Evolutionary conservation across 2,797 vertebrate species (phyloP).

Genomic region (Lepus townsendii): DNA sequence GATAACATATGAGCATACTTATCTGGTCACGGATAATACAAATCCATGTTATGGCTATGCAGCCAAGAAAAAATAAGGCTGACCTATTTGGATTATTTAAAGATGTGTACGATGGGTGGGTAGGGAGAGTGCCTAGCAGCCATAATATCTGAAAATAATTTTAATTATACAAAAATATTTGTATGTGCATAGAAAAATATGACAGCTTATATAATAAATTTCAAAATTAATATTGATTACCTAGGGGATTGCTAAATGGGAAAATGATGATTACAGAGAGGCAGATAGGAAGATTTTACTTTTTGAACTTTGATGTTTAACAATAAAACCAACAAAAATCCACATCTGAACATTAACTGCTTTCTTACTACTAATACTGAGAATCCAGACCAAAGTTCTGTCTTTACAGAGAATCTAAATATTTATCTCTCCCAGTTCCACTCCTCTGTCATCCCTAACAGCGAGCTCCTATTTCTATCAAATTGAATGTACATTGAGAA

Average conservation of each 20-base stretch:
- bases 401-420: slow-evolving; percentile 9
- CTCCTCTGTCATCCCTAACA: neutral
- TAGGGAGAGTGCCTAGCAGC: neutral
- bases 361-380: slow-evolving; percentile 27
- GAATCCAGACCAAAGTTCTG: neutral
- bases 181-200: neutral
- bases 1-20: neutral
- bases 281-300: neutral
- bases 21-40: slow-evolving; percentile 47
- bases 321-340: slow-evolving; percentile 19
- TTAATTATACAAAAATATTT: neutral
- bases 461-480: slow-evolving; percentile 3
- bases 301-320: slow-evolving; percentile 31
- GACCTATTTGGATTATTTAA: neutral
- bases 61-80: slow-evolving; percentile 33
- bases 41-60: neutral
- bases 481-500: neutral
- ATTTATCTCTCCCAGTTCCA: neutral
- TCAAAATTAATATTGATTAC: slow-evolving; percentile 19
- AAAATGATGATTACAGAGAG: slow-evolving; percentile 27
- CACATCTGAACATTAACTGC: neutral
- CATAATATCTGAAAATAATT: neutral
- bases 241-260: neutral
- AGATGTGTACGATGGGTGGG: neutral
- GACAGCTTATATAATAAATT: slow-evolving; percentile 24